Percentiles rank a stretch among this genome's conserved stretches.
Conservation (phyloP, 2,113 vertebrate species). For the Calonectris borealis region DNA sequence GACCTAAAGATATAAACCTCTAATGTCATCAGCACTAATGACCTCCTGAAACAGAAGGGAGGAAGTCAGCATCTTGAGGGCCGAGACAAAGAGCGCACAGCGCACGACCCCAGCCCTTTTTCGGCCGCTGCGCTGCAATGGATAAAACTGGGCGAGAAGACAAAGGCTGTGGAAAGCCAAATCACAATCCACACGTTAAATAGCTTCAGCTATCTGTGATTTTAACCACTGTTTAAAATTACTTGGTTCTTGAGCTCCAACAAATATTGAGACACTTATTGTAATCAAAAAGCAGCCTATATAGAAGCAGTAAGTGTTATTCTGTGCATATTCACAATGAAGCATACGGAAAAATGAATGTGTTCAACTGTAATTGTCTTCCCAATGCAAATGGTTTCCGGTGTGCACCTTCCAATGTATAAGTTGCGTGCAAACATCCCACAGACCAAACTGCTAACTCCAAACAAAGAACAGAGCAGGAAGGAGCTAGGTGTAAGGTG, state of each 20-base stretch:
- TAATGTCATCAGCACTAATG: constrained; percentile 50
- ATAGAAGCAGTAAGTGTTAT: background rate
- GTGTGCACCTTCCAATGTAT: background rate
- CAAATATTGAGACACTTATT: background rate
- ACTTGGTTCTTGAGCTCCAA: background rate
- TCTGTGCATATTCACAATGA: background rate
- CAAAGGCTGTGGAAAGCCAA: background rate
- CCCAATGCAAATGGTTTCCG: background rate
- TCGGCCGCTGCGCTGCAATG: background rate
- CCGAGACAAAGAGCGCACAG: background rate
- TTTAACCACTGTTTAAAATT: constrained; percentile 1
- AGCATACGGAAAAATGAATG: background rate
- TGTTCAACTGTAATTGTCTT: background rate
- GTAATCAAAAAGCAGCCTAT: background rate
- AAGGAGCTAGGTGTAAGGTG: background rate
- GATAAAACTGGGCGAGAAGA: background rate
- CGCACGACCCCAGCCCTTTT: background rate
- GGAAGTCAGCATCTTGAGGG: background rate
- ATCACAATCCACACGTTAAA: background rate
- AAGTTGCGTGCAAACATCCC: constrained; percentile 3
- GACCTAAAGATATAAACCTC: constrained; percentile 32
- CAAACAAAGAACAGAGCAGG: background rate
- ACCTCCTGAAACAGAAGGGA: constrained; percentile 44
- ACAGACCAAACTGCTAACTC: background rate
- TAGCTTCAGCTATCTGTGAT: background rate